Base-by-base conservation (phyloP, 2,113 vertebrate species). In the Gallinago media region DNA sequence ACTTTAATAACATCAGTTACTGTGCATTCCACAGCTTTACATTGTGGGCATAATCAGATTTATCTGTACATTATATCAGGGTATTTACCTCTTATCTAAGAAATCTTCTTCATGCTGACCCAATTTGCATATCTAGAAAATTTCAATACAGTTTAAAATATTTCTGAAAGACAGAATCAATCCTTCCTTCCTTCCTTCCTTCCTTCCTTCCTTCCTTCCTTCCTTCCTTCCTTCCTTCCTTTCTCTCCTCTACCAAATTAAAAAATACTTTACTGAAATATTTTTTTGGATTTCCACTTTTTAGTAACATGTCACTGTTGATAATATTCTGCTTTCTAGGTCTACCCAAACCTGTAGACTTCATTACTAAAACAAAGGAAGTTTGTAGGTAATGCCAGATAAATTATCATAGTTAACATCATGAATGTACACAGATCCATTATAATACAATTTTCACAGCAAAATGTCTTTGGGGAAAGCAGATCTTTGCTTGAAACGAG, bases 381-480 rank as follows among this genome's bases (percentile, higher is more conserved):
- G 34, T 36, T 47, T 92, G 61, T 46, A 56, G 77, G 38, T 68
- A 75, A 63, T 56, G 22, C 92, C 29, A 52, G 68, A 92, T 50
- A 85, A 77, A 80, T 84, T 94, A 81, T 89, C 75, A 58, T 22
- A 68, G 34, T 55, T 59, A 84, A 44, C 70, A 91, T 78, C 22
- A 40, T 50, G 66, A 87, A 40, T 61, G 47, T 65, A 72, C 29
- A 47, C 44, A 81, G 38, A 81, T 52, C 47, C 70, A 78, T 81
- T 92, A 65, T 31, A 87, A 91, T 81, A 80, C 0, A 2, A 84
- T 88, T 95, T 91, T 84, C 72, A 81, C 76, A 68, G 89, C 44
- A 94, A 81, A 91, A 75, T 92, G 23, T 88, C 89, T 89, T 81
- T 84, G 49, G 31, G 58, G 18, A 95, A 94, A 89, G 66, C 44